Evolutionary conservation across 2,888 invertebrate genomes (phyloP), one percentile per base, ranked within the genome.

Genomic region (Nomada fabriciana): DNA sequence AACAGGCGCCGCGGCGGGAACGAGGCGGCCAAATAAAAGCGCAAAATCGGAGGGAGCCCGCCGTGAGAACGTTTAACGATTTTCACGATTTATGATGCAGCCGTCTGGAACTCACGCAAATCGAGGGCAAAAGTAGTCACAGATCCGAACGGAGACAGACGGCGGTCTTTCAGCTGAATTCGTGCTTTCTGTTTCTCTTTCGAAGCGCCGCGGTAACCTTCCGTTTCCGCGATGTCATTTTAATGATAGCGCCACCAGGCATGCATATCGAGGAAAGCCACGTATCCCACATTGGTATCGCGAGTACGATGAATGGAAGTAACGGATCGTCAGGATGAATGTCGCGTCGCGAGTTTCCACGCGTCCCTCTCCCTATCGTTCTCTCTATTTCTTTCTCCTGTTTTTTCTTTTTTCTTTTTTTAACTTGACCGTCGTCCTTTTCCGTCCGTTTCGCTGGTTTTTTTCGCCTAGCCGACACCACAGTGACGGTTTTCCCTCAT

Each of bases 261-360:
- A 89, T 84, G 80, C 83, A 83, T 86, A 85, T 88, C 82, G 84
- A 42, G 69, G 69, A 73, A 74, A 80, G 74, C 79, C 81, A 60
- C 77, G 68, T 84, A 76, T 80, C 75, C 82, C 15, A 77, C 78
- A 87, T 84, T 87, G 80, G 87, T 88, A 89, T 88, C 86, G 85
- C 86, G 82, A 86, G 86, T 3, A 86, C 87, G 90, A 86, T 87
- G 90, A 90, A 91, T 90, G 90, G 89, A 88, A 88, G 88, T 90
- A 91, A 91, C 89, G 85, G 89, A 90, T 90, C 90, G 90, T 88
- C 89, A 85, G 89, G 89, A 91, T 90, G 88, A 89, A 90, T 91
- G 88, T 90, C 87, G 87, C 83, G 74, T 87, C 84, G 84, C 76
- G 80, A 65, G 69, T 53, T 67, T 64, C 72, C 71, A 68, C 53